These are phyloP conservation scores for Plebejus argus DNA, from an alignment of 2,888 invertebrate species.

Conservation along the genomic window DNA sequence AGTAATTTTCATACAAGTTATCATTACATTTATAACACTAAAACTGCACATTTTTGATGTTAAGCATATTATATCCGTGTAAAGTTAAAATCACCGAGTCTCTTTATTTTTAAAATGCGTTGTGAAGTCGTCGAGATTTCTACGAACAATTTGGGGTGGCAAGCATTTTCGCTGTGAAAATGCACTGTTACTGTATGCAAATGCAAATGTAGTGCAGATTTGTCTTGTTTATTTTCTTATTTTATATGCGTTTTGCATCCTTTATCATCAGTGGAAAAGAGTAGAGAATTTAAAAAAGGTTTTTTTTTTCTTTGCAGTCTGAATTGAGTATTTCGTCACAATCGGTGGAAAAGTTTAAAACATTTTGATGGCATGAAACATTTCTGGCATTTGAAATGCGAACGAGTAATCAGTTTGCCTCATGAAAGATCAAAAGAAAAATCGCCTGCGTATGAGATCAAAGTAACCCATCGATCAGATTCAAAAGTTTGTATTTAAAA, in stretches of 20 bases:
- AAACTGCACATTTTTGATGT: no score
- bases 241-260: slow-evolving; percentile 21
- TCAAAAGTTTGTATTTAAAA: no score
- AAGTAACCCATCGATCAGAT: no score
- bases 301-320: not conserved
- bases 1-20: no score
- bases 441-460: no score
- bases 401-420: no score
- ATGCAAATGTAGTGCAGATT: slow-evolving; percentile 33
- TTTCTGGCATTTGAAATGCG: not conserved
- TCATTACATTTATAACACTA: no score
- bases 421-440: no score
- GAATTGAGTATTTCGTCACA: not conserved
- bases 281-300: not conserved
- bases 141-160: slow-evolving; percentile 43
- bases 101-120: slow-evolving; percentile 48
- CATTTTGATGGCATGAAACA: not conserved
- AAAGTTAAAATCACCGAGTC: slow-evolving; percentile 39
- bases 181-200: slow-evolving; percentile 38
- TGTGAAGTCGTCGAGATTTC: slow-evolving; percentile 44
- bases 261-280: not conserved
- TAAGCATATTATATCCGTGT: no score
- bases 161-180: slow-evolving; percentile 41
- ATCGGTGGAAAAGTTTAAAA: not conserved
- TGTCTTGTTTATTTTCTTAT: slow-evolving; percentile 30